Evolutionary conservation across 2,888 invertebrate genomes (phyloP).

Genomic region (Argyra leucocephala): DNA sequence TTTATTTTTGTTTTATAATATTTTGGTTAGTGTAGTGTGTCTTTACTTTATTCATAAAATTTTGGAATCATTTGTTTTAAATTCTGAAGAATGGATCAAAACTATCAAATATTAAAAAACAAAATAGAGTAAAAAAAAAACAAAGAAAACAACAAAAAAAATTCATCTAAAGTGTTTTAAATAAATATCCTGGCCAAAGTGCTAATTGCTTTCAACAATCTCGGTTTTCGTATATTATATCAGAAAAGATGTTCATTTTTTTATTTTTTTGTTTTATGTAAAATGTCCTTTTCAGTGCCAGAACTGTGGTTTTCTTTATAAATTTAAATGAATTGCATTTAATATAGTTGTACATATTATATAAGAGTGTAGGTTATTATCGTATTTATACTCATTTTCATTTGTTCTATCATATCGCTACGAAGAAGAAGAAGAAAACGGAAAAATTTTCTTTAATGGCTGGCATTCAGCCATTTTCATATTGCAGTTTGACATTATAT

Average conservation of each 20-base stretch:
- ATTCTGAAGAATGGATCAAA: not conserved
- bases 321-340: not conserved
- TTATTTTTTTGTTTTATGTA: not conserved
- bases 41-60: too few species aligned
- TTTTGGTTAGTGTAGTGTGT: too few species aligned
- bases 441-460: not conserved
- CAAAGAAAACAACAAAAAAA: too few species aligned
- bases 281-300: not conserved
- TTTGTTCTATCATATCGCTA: not conserved
- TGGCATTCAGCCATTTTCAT: not conserved
- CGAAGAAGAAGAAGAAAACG: not conserved
- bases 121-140: too few species aligned
- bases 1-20: not conserved
- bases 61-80: too few species aligned
- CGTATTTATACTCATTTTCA: not conserved
- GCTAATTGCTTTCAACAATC: slow-evolving; percentile 20
- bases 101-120: not conserved
- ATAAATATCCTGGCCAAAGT: slow-evolving; percentile 18
- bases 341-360: not conserved
- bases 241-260: not conserved
- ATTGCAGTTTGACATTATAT: not conserved
- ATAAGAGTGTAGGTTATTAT: not conserved
- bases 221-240: slow-evolving; percentile 7
- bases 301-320: slow-evolving; percentile 1
- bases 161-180: slow-evolving; percentile 7